Evolutionary conservation across 2,888 invertebrate genomes (phyloP).

Genomic region (Euphydryas editha): DNA sequence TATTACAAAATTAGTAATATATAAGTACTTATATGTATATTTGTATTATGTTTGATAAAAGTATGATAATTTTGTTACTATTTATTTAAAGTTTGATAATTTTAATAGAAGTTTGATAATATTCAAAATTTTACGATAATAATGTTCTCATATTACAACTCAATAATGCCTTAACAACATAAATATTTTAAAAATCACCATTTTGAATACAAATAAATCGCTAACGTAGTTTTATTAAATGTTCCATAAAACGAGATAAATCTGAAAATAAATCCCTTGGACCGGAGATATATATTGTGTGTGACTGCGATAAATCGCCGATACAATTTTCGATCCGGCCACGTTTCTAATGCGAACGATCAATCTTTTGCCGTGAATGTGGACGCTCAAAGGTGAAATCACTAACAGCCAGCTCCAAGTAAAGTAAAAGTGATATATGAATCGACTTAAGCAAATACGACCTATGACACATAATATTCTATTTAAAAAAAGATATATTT

Average conservation of each 20-base stretch:
- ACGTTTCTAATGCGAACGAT: conserved; percentile 34
- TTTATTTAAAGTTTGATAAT: too few relatives aligned
- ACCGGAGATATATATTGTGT: neutral
- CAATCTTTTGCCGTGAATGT: conserved; percentile 35
- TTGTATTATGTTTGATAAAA: too few relatives aligned
- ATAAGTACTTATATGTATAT: too few relatives aligned
- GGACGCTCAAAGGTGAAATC: conserved; percentile 15
- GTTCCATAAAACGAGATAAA: conserved; percentile 9
- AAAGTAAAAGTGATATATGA: neutral
- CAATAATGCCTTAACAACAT: too few relatives aligned
- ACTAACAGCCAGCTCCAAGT: neutral
- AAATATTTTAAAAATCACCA: neutral
- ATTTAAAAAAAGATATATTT: too few relatives aligned
- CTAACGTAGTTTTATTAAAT: conserved; percentile 8
- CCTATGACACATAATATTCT: too few relatives aligned
- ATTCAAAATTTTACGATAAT: too few relatives aligned
- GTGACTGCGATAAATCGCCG: conserved; percentile 25
- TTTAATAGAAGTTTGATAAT: too few relatives aligned
- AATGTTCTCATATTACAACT: too few relatives aligned
- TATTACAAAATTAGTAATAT: neutral
- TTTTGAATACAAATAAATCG: neutral
- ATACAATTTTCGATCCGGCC: conserved; percentile 25
- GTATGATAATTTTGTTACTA: too few relatives aligned
- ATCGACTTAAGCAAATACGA: neutral
- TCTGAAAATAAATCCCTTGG: neutral